These are phyloP conservation scores for Andricus curvator DNA, from an alignment of 2,888 invertebrate species.

Conservation along the genomic window DNA sequence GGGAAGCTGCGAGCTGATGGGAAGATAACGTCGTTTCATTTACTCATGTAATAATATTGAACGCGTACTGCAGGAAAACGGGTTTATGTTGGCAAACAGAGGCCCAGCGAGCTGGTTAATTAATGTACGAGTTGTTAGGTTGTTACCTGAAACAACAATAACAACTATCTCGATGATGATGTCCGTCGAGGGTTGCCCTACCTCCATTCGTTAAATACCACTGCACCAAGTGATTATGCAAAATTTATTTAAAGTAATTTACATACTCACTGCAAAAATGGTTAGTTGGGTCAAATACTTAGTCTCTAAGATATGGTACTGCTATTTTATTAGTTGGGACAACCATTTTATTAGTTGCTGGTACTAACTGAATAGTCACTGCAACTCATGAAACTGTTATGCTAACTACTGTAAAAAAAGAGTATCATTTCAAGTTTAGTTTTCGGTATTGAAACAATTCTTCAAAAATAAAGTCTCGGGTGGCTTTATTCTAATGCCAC, in stretches of 20 bases:
- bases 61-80: constrained; percentile 45
- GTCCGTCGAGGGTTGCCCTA: constrained; percentile 20
- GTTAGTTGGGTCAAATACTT: too few species aligned
- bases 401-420: too few species aligned
- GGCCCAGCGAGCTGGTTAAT: constrained; percentile 49
- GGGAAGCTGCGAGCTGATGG: constrained; percentile 45
- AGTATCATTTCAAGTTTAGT: too few species aligned
- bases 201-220: constrained; percentile 13
- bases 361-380: too few species aligned
- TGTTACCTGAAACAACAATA: constrained; percentile 44
- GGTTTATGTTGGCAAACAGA: constrained; percentile 37
- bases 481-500: too few species aligned
- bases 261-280: neutral
- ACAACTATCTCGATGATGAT: constrained; percentile 45
- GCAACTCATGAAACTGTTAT: too few species aligned
- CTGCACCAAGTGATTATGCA: constrained; percentile 31
- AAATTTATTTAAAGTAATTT: neutral
- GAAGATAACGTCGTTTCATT: constrained; percentile 52
- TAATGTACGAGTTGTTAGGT: constrained; percentile 53
- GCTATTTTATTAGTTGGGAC: too few species aligned
- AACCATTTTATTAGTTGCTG: too few species aligned
- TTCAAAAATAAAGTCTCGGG: too few species aligned
- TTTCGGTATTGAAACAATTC: too few species aligned
- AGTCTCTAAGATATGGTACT: too few species aligned
- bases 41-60: constrained; percentile 53